Evolutionary conservation across 2,113 vertebrate genomes (phyloP).

Genomic region (Pleuronectes platessa): DNA sequence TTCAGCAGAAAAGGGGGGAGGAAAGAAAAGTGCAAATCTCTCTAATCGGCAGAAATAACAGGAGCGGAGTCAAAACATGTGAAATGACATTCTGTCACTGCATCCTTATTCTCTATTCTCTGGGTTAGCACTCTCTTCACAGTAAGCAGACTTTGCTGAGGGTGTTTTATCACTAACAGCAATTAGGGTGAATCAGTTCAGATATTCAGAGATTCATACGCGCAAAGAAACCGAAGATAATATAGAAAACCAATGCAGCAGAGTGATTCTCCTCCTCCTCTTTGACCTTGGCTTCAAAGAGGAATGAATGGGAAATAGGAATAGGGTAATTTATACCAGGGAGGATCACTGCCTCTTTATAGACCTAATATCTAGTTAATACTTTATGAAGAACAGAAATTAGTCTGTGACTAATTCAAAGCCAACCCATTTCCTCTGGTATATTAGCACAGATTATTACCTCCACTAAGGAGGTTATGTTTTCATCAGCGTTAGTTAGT

Average conservation of each 20-base stretch:
- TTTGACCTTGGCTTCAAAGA: slow-evolving; percentile 51
- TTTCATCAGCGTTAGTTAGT: no score
- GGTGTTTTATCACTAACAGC: slow-evolving; percentile 59
- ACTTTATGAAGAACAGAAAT: neutral
- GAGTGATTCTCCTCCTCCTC: slow-evolving; percentile 20
- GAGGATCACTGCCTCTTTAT: slow-evolving; percentile 9
- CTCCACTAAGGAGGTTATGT: neutral
- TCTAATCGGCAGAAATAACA: slow-evolving; percentile 55
- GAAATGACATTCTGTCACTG: slow-evolving; percentile 28
- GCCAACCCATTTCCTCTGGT: neutral
- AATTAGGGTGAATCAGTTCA: slow-evolving; percentile 65
- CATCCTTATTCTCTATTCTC: slow-evolving; percentile 59
- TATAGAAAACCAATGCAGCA: slow-evolving; percentile 25
- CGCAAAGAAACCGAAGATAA: neutral
- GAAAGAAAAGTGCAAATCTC: slow-evolving; percentile 17
- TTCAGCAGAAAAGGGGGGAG: slow-evolving; percentile 36
- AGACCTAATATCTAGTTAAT: slow-evolving; percentile 4
- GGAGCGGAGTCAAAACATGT: slow-evolving; percentile 34
- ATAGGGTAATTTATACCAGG: slow-evolving; percentile 13
- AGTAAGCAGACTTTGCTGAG: slow-evolving; percentile 39
- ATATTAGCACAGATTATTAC: neutral
- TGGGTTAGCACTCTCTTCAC: slow-evolving; percentile 30
- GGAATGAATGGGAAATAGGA: slow-evolving; percentile 12
- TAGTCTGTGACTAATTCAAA: neutral
- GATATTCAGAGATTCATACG: slow-evolving; percentile 44